These are phyloP conservation scores for Protophormia terraenovae DNA, from an alignment of 2,888 invertebrate species.

Conservation along the genomic window DNA sequence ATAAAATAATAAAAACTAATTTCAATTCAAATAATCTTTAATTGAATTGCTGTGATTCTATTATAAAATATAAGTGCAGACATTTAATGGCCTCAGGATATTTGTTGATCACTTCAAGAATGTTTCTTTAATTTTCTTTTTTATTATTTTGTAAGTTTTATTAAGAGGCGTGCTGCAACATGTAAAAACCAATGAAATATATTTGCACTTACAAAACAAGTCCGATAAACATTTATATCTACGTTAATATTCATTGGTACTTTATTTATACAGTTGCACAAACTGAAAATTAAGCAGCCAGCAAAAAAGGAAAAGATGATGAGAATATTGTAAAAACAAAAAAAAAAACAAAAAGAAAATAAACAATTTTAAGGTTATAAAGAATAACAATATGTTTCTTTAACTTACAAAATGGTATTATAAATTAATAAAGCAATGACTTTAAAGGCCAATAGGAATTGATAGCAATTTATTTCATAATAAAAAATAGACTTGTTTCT, in stretches of 20 bases:
- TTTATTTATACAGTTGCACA: constrained; percentile 20
- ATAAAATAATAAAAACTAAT: constrained; percentile 23
- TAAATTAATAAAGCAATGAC: constrained; percentile 12
- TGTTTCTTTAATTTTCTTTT: constrained; percentile 16
- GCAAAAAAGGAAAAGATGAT: constrained; percentile 9
- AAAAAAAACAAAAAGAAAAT: background rate
- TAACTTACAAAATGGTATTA: constrained; percentile 15
- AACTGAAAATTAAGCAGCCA: background rate
- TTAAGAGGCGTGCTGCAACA: constrained; percentile 55
- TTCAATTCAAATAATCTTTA: constrained; percentile 34
- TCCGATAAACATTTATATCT: constrained; percentile 18
- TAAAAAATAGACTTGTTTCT: too few relatives aligned
- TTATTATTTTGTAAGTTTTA: too few relatives aligned
- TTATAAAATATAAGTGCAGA: constrained; percentile 63
- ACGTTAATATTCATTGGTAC: constrained; percentile 8
- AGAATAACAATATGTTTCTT: constrained; percentile 16
- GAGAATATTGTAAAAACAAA: constrained; percentile 1
- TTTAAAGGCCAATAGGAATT: background rate
- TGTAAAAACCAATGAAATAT: constrained; percentile 54
- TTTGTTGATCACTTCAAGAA: constrained; percentile 50
- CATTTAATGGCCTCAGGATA: constrained; percentile 51
- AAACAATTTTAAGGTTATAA: background rate
- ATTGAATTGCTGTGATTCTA: constrained; percentile 65
- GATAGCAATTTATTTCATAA: background rate
- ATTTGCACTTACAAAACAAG: constrained; percentile 44